These are phyloP conservation scores for Spinibarbus caldwelli DNA, from an alignment of 2,797 vertebrate genomes.

Conservation along the genomic window DNA sequence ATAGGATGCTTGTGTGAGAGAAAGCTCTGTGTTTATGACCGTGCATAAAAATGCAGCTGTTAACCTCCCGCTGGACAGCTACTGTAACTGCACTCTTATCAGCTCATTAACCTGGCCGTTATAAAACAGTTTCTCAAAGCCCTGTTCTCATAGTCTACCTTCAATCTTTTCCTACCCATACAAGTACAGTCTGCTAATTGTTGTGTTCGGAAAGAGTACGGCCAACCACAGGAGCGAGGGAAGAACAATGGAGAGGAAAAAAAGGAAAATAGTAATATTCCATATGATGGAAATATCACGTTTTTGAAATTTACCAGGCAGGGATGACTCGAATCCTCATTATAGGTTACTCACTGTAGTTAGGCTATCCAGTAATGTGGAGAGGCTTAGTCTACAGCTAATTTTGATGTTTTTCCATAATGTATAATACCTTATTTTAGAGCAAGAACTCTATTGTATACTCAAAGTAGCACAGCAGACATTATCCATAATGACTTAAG, in stretches of 20 bases:
- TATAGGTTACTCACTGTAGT: background rate
- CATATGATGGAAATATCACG: conserved; percentile 26
- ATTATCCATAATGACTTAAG: background rate
- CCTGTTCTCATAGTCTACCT: background rate
- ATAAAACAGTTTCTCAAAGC: background rate
- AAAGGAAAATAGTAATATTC: background rate
- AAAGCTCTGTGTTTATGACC: conserved; percentile 27
- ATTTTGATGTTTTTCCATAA: background rate
- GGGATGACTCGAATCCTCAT: background rate
- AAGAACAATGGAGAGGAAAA: background rate
- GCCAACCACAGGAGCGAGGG: background rate
- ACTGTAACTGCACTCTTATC: conserved; percentile 31
- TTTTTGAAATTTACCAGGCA: conserved; percentile 22
- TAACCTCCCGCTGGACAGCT: conserved; percentile 13
- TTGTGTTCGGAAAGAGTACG: conserved; percentile 15
- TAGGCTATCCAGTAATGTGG: background rate
- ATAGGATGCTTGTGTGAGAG: conserved; percentile 26
- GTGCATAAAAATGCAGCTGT: conserved; percentile 14
- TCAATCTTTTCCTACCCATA: background rate
- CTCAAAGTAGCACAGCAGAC: background rate
- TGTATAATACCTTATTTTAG: background rate
- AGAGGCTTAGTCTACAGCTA: conserved; percentile 2
- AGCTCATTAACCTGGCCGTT: conserved; percentile 10
- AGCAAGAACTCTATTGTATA: no score
- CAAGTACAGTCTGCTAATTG: conserved; percentile 3